Conservation (phyloP, 2,797 vertebrate species). For the Siniperca scherzeri region DNA sequence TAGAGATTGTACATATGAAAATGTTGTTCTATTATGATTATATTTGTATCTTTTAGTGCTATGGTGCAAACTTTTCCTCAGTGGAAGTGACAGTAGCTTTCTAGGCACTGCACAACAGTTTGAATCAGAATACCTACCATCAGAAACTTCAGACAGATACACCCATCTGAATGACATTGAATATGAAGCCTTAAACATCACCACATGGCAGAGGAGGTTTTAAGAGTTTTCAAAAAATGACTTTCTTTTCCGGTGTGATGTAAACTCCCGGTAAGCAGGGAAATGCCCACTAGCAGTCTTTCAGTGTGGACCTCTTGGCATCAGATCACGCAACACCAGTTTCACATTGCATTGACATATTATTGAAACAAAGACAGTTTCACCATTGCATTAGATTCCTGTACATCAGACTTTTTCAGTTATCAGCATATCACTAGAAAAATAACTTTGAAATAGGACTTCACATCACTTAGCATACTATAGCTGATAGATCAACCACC, state of each 20-base stretch:
- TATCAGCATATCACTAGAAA: not conserved
- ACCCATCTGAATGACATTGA: constrained; percentile 57
- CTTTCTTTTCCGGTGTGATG: constrained; percentile 27
- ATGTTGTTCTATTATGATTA: constrained; percentile 72
- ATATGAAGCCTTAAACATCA: constrained; percentile 81
- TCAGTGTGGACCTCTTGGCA: constrained; percentile 20
- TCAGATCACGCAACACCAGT: constrained; percentile 16
- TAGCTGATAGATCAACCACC: constrained; percentile 23
- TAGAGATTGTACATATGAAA: constrained; percentile 76
- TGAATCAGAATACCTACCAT: constrained; percentile 55
- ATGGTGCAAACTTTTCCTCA: constrained; percentile 61
- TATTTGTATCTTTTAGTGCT: constrained; percentile 80
- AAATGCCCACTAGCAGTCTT: constrained; percentile 22
- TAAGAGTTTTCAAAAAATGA: constrained; percentile 36
- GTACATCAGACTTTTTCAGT: not conserved
- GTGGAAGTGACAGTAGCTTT: constrained; percentile 57
- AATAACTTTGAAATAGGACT: not conserved
- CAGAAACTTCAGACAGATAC: constrained; percentile 37
- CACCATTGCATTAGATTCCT: not conserved
- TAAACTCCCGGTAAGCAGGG: constrained; percentile 48
- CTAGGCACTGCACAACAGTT: constrained; percentile 42
- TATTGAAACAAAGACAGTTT: constrained; percentile 22
- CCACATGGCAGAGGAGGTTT: constrained; percentile 42
- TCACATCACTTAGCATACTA: not conserved
- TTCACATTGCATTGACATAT: constrained; percentile 22